Percentiles rank a stretch among this genome's conserved stretches.
Evolutionary conservation across 2,113 vertebrate genomes (phyloP).

Genomic region (Pachyramphus minor): DNA sequence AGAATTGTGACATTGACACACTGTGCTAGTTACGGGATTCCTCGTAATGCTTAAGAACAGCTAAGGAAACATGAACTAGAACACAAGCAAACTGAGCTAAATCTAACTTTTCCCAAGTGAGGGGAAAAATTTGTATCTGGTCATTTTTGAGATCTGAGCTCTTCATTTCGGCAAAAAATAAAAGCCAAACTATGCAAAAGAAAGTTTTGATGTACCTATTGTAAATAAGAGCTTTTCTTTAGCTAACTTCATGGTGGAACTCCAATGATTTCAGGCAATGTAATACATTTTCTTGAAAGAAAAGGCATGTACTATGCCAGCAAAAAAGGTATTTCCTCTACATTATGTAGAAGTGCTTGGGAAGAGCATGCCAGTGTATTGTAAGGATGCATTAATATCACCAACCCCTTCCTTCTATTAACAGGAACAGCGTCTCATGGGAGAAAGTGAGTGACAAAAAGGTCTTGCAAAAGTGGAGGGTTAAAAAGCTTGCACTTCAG

Average conservation of each 20-base stretch:
- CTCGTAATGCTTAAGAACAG: neutral
- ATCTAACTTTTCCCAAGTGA: neutral
- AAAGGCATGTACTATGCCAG: neutral
- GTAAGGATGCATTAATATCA: neutral
- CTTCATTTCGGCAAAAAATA: neutral
- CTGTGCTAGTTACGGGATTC: neutral
- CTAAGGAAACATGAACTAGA: neutral
- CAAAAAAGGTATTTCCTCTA: neutral
- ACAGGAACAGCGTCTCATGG: neutral
- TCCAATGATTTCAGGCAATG: neutral
- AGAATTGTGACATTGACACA: neutral
- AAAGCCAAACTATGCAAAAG: neutral
- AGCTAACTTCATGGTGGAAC: neutral
- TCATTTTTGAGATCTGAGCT: neutral
- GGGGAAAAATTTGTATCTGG: neutral
- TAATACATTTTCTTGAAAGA: neutral
- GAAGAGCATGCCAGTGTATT: neutral
- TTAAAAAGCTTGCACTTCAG: neutral
- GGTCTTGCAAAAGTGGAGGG: neutral
- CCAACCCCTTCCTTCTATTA: neutral
- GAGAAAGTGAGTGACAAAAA: neutral
- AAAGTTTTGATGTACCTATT: neutral
- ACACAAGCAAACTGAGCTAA: neutral
- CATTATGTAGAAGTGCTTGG: neutral
- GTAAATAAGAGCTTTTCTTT: neutral